Percentiles rank a stretch among this genome's conserved stretches.
phyloP scores from a whole-genome alignment of 1,140 invertebrate genomes.

The Cepaea nemoralis region DNA sequence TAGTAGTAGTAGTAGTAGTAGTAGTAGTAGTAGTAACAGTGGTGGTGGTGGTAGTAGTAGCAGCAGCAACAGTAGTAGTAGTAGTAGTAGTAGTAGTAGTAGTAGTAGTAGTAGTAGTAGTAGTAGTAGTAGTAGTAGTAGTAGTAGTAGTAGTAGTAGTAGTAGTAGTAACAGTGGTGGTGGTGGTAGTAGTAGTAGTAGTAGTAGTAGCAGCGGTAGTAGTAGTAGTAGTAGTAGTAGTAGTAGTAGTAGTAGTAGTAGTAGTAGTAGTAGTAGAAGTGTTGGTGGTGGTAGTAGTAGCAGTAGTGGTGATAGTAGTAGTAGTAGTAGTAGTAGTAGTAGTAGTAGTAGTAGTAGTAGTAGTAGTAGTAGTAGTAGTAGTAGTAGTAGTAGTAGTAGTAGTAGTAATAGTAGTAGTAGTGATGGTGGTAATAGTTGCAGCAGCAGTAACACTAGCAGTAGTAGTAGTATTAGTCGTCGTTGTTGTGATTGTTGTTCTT shows the following conservation, averaged over 20 bases:
- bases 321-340: not conserved
- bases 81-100: not conserved
- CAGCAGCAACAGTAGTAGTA: not conserved
- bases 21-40: not conserved
- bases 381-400: too few species aligned
- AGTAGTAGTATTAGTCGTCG: too few species aligned
- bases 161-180: not conserved
- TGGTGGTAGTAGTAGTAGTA: not conserved
- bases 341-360: not conserved
- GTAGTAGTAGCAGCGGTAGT: not conserved
- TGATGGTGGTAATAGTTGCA: too few species aligned
- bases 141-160: not conserved
- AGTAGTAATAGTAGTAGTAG: too few species aligned
- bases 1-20: not conserved
- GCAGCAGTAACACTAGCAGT: too few species aligned
- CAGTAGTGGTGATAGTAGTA: not conserved
- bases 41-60: not conserved
- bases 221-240: not conserved
- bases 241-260: too few species aligned
- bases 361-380: too few species aligned
- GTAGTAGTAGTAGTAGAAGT: not conserved
- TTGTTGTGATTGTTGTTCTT: too few species aligned
- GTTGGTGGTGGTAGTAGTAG: not conserved
- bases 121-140: not conserved
- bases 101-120: not conserved